A percentile compares a stretch with the other conserved stretches of the same genome.
Evolutionary conservation across 1,140 invertebrate genomes (phyloP).

Genomic region (Drosophila pandora): DNA sequence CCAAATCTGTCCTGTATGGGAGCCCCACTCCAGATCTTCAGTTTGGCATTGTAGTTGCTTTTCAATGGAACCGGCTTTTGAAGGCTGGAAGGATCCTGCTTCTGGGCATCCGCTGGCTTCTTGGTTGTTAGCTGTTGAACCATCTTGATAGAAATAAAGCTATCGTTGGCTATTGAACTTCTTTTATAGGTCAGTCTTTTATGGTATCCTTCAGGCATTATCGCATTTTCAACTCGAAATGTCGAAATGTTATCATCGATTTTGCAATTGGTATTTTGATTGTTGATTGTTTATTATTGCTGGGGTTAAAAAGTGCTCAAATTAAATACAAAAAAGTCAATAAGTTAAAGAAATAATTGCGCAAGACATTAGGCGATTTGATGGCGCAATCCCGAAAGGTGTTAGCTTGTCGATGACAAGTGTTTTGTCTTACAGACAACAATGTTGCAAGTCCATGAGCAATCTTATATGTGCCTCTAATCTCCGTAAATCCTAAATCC

Average conservation of each 20-base stretch:
- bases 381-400: neutral
- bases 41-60: slow-evolving; percentile 21
- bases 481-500: neutral
- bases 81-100: neutral
- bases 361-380: neutral
- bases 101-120: neutral
- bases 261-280: neutral
- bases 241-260: neutral
- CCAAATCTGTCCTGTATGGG: slow-evolving; percentile 18
- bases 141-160: neutral
- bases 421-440: neutral
- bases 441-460: neutral
- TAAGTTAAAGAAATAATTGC: neutral
- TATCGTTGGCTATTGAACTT: neutral
- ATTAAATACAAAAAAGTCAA: neutral
- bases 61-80: neutral
- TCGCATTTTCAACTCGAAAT: neutral
- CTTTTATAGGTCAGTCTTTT: slow-evolving; percentile 1
- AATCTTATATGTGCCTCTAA: neutral
- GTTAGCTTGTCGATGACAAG: neutral
- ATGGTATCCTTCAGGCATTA: neutral
- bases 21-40: slow-evolving; percentile 32
- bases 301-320: neutral
- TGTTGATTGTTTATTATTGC: neutral
- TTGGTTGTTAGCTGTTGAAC: slow-evolving; percentile 1